Evolutionary conservation across 2,113 vertebrate genomes (phyloP), one percentile per base, ranked within the genome.

Genomic region (Loxodonta africana): DNA sequence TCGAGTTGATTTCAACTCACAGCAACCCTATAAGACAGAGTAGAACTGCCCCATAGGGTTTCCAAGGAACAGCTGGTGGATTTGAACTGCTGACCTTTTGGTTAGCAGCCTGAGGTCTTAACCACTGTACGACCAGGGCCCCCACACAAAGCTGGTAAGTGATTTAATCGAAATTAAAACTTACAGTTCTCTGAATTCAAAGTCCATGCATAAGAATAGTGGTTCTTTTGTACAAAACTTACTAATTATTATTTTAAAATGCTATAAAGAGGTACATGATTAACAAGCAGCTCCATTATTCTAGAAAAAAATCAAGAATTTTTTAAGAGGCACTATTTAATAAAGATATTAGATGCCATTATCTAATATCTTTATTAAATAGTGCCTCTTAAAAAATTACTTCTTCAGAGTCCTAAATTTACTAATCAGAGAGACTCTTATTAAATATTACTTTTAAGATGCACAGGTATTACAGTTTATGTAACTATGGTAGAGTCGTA

Each of bases 121-220:
- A 37, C 37, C 37, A 37, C 37, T 37, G 37, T 37, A 37, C 37
- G 4, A 53, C 51, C 51, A 53, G 51, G 51, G 51, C 51, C 12
- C 51, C 51, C 7, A 53, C 12, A 53, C 12, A 53, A 53, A 53
- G 51, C 51, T 37, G 37, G 30, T 62, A 93, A 74, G 57, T 63
- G 69, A 88, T 2, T 91, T 30, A 96, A 83, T 0, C 65, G 1
- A 91, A 88, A 88, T 44, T 51, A 77, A 94, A 91, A 83, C 51
- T n/a, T 60, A 63, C 10, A 71, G 87, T 83, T 83, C 26, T 93
- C 33, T 91, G 69, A 91, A 94, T 90, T 95, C 46, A 90, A 93
- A 76, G 37, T 17, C 65, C 62, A 69, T 57, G 69, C 20, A 83
- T 57, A 86, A 95, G 25, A 37, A 62, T 12, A 87, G 28, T 25